Evolutionary conservation across 2,113 vertebrate genomes (phyloP).

Genomic region (Saccopteryx bilineata): DNA sequence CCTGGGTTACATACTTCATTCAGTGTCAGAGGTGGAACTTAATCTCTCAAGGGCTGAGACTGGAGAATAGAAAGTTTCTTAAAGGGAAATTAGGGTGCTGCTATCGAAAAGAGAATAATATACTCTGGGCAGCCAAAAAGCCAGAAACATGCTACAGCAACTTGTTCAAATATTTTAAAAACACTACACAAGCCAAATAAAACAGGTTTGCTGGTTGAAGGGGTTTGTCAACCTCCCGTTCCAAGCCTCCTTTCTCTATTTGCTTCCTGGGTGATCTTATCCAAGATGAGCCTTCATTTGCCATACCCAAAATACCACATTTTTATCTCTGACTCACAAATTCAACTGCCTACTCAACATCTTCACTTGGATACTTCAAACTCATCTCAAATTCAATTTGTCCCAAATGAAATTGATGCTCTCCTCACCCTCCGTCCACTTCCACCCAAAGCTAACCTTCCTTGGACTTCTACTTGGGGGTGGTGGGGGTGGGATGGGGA

Average conservation of each 20-base stretch:
- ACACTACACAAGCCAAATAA: slow-evolving; percentile 64
- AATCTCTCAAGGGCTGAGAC: not conserved
- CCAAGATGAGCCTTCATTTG: slow-evolving; percentile 21
- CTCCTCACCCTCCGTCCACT: not conserved
- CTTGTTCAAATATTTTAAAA: slow-evolving; percentile 77
- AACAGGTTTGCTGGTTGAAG: slow-evolving; percentile 63
- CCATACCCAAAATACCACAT: slow-evolving; percentile 60
- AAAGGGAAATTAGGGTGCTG: slow-evolving; percentile 46
- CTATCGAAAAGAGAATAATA: slow-evolving; percentile 58
- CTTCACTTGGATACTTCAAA: slow-evolving; percentile 64
- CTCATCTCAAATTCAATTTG: slow-evolving; percentile 58
- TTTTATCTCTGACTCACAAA: slow-evolving; percentile 78
- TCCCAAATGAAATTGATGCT: slow-evolving; percentile 63
- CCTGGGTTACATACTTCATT: not conserved
- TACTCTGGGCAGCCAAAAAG: slow-evolving; percentile 57
- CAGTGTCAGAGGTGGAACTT: not conserved
- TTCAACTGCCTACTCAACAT: slow-evolving; percentile 74
- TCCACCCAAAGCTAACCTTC: not conserved
- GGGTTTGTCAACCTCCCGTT: slow-evolving; percentile 58
- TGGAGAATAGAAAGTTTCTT: not conserved
- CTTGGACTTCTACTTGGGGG: not conserved
- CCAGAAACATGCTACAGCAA: slow-evolving; percentile 60
- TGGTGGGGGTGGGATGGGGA: too few species aligned
- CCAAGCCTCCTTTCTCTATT: slow-evolving; percentile 4
- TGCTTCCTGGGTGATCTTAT: slow-evolving; percentile 70